Base-by-base conservation (phyloP, 2,797 vertebrate genomes). In the Alca torda region DNA sequence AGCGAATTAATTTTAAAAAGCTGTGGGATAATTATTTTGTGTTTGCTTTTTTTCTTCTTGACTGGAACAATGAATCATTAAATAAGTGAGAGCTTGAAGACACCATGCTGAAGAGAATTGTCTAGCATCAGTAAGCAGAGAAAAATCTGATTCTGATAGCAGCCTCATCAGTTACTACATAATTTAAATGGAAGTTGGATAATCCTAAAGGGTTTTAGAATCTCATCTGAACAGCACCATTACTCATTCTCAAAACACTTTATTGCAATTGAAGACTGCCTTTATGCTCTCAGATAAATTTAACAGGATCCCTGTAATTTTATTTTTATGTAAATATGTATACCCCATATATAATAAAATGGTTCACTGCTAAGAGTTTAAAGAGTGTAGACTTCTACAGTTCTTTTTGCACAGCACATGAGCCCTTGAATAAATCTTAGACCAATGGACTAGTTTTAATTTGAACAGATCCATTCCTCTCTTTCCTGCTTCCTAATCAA, bases 111-210 rank as follows among this genome's bases (percentile, higher is more conserved):
- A 87, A 91, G 64, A 93, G 91, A 94, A 87, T 30, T 78, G 91
- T 63, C 94, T 87, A 86, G 87, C 96, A 96, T 90, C 88, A 95
- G 90, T 84, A 95, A 95, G 91, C 88, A 93, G 88, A 74, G 86
- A 95, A 95, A 96, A 92, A 95, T 90, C 86, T 82, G 85, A 95
- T 96, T 95, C 91, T 84, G 75, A 93, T 74, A 95, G 86, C 86
- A 95, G 90, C 68, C 81, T 89, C 93, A 95, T 96, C 96, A 95
- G 95, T 93, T 96, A 92, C 81, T 95, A 90, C 84, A 92, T 90
- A 96, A 95, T 96, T 96, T 92, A 96, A 96, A 94, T 89, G 57
- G 89, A 96, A 96, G 93, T 41, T 89, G 84, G 89, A 94, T 93
- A 93, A 94, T 95, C 90, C 92, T 93, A 94, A 94, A 93, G 81